A percentile compares a stretch with the other conserved stretches of the same genome.
Conservation (phyloP, 2,113 vertebrate genomes). For the Cavia porcellus region DNA sequence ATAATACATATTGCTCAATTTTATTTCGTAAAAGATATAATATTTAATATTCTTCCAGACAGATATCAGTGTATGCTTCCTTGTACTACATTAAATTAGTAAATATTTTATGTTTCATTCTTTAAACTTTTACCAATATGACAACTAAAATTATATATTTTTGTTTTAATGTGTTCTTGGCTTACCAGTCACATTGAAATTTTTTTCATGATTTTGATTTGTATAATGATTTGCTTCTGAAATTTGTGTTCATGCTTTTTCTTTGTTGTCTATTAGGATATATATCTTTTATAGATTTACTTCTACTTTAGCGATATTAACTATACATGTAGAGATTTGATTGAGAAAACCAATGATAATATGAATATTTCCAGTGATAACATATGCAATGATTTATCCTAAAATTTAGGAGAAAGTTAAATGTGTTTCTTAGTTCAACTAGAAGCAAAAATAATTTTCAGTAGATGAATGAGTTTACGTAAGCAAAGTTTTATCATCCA, state of each 20-base stretch:
- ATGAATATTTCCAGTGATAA: neutral
- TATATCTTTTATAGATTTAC: neutral
- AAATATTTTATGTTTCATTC: neutral
- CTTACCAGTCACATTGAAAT: slow-evolving; percentile 4
- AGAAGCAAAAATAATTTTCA: slow-evolving; percentile 23
- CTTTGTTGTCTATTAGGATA: neutral
- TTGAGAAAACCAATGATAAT: slow-evolving; percentile 23
- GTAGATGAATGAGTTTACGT: slow-evolving; percentile 24
- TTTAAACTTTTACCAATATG: neutral
- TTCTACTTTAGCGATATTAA: neutral
- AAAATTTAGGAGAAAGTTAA: slow-evolving; percentile 1
- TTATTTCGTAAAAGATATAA: neutral
- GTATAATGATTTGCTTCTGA: neutral
- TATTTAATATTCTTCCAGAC: neutral
- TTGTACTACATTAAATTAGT: neutral
- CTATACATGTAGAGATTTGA: neutral
- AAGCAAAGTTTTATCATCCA: neutral
- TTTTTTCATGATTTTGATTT: neutral
- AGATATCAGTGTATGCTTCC: neutral
- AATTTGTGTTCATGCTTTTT: neutral
- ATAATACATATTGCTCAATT: neutral
- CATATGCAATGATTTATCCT: neutral
- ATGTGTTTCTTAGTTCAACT: slow-evolving; percentile 1
- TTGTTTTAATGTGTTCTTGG: neutral
- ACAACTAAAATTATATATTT: neutral